These are phyloP conservation scores for Celastrina argiolus DNA, from an alignment of 2,888 invertebrate species.

Conservation along the genomic window DNA sequence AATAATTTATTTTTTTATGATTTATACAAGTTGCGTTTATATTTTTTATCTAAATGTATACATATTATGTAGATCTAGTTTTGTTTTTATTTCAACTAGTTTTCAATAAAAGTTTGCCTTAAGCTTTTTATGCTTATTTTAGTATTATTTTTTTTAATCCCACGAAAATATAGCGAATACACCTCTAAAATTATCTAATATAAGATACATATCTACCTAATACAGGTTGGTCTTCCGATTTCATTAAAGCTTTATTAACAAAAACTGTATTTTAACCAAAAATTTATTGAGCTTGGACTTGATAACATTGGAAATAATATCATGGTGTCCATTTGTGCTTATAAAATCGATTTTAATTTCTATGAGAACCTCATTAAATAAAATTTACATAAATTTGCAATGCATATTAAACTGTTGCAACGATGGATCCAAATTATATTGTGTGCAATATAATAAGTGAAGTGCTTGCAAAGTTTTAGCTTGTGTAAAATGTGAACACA, in stretches of 20 bases:
- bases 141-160: slow-evolving; percentile 18
- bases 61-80: slow-evolving; percentile 60
- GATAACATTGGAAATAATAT: background rate
- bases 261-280: background rate
- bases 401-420: background rate
- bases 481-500: background rate
- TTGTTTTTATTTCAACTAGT: slow-evolving; percentile 34
- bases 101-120: slow-evolving; percentile 41
- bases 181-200: background rate
- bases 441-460: background rate
- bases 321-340: background rate
- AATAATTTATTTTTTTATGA: slow-evolving; percentile 63
- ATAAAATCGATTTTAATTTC: background rate
- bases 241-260: slow-evolving; percentile 8
- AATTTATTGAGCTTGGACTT: background rate
- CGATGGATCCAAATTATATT: background rate
- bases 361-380: background rate
- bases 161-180: background rate
- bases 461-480: background rate
- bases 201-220: slow-evolving; percentile 17
- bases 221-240: slow-evolving; percentile 10
- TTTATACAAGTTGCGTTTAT: slow-evolving; percentile 62
- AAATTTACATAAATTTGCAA: background rate
- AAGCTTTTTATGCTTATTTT: slow-evolving; percentile 29
- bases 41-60: slow-evolving; percentile 51